Evolutionary conservation across 2,113 vertebrate genomes (phyloP).

Genomic region (Andinoacara biseriatus): DNA sequence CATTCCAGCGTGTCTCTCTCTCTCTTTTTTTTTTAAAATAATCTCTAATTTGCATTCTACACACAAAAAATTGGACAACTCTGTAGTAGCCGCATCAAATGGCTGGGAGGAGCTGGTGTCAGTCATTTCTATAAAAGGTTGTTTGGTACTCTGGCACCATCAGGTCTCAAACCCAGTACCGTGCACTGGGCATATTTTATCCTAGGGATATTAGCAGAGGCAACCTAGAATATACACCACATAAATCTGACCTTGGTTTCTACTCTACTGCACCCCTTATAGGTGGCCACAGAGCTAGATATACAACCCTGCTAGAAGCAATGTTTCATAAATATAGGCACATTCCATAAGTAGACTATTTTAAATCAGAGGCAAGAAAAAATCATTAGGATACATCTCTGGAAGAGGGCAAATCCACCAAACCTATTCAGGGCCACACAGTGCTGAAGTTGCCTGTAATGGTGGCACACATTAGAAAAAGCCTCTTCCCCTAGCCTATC

Average conservation of each 20-base stretch:
- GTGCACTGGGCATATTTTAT: not conserved
- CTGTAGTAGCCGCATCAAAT: not conserved
- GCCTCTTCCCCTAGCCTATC: slow-evolving; percentile 12
- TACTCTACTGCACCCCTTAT: slow-evolving; percentile 4
- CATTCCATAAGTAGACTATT: slow-evolving; percentile 36
- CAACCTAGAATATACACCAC: not conserved
- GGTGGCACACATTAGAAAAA: slow-evolving; percentile 15
- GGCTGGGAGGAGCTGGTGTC: not conserved
- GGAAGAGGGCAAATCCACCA: slow-evolving; percentile 1
- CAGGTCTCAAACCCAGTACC: not conserved
- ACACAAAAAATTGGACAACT: not conserved
- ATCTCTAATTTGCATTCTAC: slow-evolving; percentile 11
- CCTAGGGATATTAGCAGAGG: not conserved
- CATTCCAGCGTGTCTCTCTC: not conserved
- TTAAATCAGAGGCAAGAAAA: slow-evolving; percentile 26
- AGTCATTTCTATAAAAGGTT: slow-evolving; percentile 3
- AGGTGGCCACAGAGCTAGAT: slow-evolving; percentile 13
- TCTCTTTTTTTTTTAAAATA: not conserved
- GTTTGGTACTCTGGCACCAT: slow-evolving; percentile 17
- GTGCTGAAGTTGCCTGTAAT: not conserved
- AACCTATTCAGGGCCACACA: slow-evolving; percentile 19
- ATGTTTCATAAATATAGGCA: slow-evolving; percentile 48
- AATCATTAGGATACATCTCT: slow-evolving; percentile 25
- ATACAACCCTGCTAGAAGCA: slow-evolving; percentile 34
- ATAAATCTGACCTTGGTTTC: slow-evolving; percentile 25